phyloP scores from a whole-genome alignment of 2,888 invertebrate genomes.

The Lithophane semibrunnea region DNA sequence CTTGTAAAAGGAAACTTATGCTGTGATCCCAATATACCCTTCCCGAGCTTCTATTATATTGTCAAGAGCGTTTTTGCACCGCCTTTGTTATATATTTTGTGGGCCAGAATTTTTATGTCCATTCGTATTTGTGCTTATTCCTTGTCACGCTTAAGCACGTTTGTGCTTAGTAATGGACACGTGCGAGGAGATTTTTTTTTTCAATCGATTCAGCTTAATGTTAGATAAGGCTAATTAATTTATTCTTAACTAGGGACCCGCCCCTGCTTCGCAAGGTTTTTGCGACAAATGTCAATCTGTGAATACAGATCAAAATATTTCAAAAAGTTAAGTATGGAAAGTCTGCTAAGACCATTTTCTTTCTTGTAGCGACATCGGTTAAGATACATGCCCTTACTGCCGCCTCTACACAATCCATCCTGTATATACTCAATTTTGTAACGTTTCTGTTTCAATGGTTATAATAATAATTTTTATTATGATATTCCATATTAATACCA shows the following conservation, averaged over 20 bases:
- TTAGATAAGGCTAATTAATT: not conserved
- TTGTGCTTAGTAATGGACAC: not conserved
- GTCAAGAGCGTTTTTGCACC: constrained; percentile 59
- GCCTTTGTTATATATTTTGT: constrained; percentile 47
- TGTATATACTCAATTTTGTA: no score
- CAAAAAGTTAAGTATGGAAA: not conserved
- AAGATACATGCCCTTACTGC: no score
- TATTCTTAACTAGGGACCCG: not conserved
- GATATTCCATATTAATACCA: constrained; percentile 1
- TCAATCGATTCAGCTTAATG: not conserved
- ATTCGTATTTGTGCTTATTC: constrained; percentile 34
- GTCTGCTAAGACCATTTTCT: no score
- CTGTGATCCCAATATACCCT: constrained; percentile 72
- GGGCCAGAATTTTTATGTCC: constrained; percentile 46
- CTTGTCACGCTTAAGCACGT: constrained; percentile 2
- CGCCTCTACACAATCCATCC: no score
- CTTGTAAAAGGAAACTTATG: constrained; percentile 75
- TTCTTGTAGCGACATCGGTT: no score
- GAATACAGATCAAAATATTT: no score
- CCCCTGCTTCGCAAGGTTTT: no score
- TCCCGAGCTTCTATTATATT: constrained; percentile 69
- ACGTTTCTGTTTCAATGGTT: not conserved
- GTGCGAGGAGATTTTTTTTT: constrained; percentile 1
- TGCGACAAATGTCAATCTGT: no score
- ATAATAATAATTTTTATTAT: no score